phyloP scores from a whole-genome alignment of 2,888 invertebrate species.

The Perizoma affinitatum region DNA sequence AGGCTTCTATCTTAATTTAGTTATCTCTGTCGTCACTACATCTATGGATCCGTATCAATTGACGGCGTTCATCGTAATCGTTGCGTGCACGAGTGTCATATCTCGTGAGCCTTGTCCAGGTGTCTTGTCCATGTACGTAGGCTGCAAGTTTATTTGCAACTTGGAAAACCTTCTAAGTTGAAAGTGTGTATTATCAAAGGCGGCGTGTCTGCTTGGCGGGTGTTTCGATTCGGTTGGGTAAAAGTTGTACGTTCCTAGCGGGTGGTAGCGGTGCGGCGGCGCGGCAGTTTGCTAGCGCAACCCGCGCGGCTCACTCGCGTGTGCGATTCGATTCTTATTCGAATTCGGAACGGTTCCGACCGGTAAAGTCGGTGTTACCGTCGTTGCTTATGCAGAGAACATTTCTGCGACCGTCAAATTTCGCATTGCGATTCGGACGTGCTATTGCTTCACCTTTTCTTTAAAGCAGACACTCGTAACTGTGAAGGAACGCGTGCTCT shows the following conservation, averaged over 20 bases:
- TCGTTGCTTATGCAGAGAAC: constrained; percentile 69
- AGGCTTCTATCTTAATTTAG: constrained; percentile 25
- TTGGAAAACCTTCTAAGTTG: constrained; percentile 64
- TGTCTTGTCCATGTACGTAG: constrained; percentile 67
- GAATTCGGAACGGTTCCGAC: constrained; percentile 77
- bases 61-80: constrained; percentile 52
- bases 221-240: constrained; percentile 70
- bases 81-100: constrained; percentile 66
- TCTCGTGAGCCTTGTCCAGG: constrained; percentile 72
- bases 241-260: constrained; percentile 74
- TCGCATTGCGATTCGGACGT: constrained; percentile 75
- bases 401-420: constrained; percentile 66
- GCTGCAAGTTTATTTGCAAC: constrained; percentile 73
- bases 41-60: constrained; percentile 48
- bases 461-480: constrained; percentile 62
- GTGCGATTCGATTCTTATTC: constrained; percentile 52
- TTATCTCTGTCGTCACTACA: constrained; percentile 48
- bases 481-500: constrained; percentile 77
- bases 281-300: constrained; percentile 78
- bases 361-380: constrained; percentile 75
- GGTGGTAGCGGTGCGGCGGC: constrained; percentile 69
- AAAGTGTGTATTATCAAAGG: constrained; percentile 45
- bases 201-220: constrained; percentile 43
- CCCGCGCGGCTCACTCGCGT: constrained; percentile 79
- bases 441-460: constrained; percentile 74